Evolutionary conservation across 2,113 vertebrate species (phyloP).

Genomic region (Arizona elegans): DNA sequence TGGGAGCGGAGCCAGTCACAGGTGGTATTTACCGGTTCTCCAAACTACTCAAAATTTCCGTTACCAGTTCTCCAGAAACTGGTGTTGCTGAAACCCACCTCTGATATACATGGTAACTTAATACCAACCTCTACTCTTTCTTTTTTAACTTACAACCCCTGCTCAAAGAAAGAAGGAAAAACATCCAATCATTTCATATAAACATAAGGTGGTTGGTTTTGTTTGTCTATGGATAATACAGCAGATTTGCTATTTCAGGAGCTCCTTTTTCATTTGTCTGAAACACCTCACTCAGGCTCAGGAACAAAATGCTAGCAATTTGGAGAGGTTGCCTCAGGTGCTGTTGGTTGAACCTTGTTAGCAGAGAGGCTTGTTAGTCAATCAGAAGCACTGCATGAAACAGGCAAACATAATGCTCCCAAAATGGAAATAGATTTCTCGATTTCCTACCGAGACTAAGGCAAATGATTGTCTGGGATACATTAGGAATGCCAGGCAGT

Average conservation of each 20-base stretch:
- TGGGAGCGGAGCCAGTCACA: no score
- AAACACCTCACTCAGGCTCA: conserved; percentile 18
- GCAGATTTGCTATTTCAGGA: background rate
- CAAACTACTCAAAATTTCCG: no score
- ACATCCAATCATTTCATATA: background rate
- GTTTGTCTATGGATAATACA: background rate
- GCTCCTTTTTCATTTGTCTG: conserved; percentile 5
- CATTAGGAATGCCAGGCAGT: background rate
- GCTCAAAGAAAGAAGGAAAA: background rate
- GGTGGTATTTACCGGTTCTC: no score
- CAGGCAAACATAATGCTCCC: background rate
- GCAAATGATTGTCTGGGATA: background rate
- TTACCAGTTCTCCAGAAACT: no score
- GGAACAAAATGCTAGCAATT: conserved; percentile 22
- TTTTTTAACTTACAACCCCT: background rate
- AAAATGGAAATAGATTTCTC: conserved; percentile 14
- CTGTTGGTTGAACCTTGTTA: background rate
- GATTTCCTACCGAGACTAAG: background rate
- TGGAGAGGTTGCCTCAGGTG: background rate
- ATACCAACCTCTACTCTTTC: background rate
- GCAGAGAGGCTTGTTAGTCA: conserved; percentile 15
- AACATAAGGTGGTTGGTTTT: background rate
- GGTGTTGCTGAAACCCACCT: no score
- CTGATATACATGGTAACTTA: background rate
- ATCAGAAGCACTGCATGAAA: background rate